phyloP scores from a whole-genome alignment of 2,888 invertebrate genomes.

The Gortyna flavago region DNA sequence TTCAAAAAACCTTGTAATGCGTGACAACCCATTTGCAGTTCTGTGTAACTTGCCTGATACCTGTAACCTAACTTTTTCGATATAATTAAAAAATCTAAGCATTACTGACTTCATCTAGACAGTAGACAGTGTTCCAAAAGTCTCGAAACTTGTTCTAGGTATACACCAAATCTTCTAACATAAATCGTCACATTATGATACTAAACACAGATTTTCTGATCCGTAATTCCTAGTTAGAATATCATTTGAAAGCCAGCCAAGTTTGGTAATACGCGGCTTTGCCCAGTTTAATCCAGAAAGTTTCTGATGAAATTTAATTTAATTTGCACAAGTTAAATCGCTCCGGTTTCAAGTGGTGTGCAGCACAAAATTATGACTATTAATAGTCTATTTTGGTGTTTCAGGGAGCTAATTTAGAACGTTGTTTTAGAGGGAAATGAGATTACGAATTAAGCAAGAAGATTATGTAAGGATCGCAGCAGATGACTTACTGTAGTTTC shows the following conservation, averaged over 20 bases:
- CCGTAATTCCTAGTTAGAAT: conserved; percentile 41
- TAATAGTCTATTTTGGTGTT: conserved; percentile 27
- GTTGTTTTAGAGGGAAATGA: not conserved
- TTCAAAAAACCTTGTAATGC: not conserved
- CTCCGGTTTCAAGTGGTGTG: conserved; percentile 35
- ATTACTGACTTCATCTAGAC: not conserved
- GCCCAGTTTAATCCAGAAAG: conserved; percentile 42
- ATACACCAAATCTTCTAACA: conserved; percentile 7
- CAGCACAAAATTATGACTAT: conserved; percentile 44
- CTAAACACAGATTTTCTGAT: conserved; percentile 32
- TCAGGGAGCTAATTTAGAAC: conserved; percentile 18
- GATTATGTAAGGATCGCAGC: not conserved
- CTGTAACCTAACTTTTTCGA: not conserved
- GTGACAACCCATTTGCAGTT: too few relatives aligned
- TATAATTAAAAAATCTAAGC: not conserved
- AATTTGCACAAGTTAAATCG: conserved; percentile 38
- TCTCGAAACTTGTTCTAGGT: not conserved
- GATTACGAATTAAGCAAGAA: not conserved
- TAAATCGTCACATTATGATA: conserved; percentile 38
- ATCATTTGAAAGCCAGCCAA: conserved; percentile 58
- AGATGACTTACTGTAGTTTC: not conserved
- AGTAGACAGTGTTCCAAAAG: not conserved
- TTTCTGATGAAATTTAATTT: conserved; percentile 52
- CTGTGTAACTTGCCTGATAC: not conserved
- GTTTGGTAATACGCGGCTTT: conserved; percentile 26